phyloP scores from a whole-genome alignment of 35 echinoderm and acorn worm genomes.

The Diadema setosum region DNA sequence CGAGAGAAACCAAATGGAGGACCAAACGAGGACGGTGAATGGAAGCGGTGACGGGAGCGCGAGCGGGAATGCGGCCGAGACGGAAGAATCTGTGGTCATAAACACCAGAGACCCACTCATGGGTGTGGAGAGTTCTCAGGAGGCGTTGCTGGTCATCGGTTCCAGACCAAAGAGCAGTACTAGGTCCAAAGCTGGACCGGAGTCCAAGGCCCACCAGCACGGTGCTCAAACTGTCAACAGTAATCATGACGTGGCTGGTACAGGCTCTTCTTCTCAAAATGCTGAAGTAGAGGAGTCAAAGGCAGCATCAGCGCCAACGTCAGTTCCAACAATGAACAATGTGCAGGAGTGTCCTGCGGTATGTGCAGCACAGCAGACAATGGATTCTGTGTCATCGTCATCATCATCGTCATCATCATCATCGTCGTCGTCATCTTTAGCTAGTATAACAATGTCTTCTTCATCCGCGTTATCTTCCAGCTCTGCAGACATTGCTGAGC shows the following conservation, averaged over 20 bases:
- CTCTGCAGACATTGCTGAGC: too few relatives aligned
- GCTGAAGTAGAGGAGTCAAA: background rate
- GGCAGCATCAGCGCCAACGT: background rate
- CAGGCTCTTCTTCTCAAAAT: background rate
- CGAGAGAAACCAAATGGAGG: background rate
- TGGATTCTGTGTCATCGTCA: background rate
- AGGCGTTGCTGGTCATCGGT: background rate
- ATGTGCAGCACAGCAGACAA: too few relatives aligned
- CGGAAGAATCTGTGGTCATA: background rate
- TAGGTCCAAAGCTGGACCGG: background rate
- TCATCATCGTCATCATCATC: background rate
- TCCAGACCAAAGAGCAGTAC: background rate
- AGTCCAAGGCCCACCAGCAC: background rate
- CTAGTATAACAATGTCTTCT: background rate
- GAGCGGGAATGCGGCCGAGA: background rate
- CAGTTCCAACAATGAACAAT: too few relatives aligned
- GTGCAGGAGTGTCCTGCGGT: too few relatives aligned
- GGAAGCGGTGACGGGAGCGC: background rate
- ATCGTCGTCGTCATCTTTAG: background rate
- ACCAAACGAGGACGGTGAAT: background rate
- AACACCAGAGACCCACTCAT: slow-evolving; percentile 7
- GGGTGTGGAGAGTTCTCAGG: slow-evolving; percentile 8
- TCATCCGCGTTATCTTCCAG: too few relatives aligned
- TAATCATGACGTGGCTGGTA: background rate
- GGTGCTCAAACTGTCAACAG: background rate